Conservation (phyloP, 2,113 vertebrate genomes). For the zebrafish (Danio rerio) region GRCz12tu NC_133184.1:22839501-22840000, state of each 20-base stretch:
- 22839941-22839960: not conserved
- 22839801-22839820: constrained; percentile 71
- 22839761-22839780: constrained; percentile 67
- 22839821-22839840: not conserved
- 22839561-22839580: too few species aligned
- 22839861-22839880: not conserved
- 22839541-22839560: too few species aligned
- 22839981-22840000: constrained; percentile 10
- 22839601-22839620: too few species aligned
- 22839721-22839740: constrained; percentile 51
- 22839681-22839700: not conserved
- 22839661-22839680: too few species aligned
- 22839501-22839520: too few species aligned
- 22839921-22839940: not conserved
- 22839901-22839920: not conserved
- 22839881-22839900: not conserved
- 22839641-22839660: too few species aligned
- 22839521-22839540: too few species aligned
- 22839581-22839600: too few species aligned
- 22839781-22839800: constrained; percentile 74
- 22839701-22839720: not conserved
- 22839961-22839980: constrained; percentile 19
- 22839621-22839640: too few species aligned
- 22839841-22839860: not conserved
- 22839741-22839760: constrained; percentile 72